phyloP scores from a whole-genome alignment of 2,888 invertebrate species.

The Synergus laeviventris region DNA sequence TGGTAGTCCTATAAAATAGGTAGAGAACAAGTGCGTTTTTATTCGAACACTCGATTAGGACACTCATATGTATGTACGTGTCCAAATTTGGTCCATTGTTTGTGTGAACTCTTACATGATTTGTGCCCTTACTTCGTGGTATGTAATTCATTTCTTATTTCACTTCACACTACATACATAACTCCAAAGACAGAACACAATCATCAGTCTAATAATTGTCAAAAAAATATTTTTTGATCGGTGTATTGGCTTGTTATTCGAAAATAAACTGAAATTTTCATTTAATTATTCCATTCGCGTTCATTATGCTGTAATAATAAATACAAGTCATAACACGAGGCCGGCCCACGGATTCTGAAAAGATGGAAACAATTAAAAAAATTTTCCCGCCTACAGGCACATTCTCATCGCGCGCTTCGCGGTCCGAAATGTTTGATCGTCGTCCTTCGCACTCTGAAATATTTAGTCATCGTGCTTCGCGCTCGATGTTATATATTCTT shows the following conservation, averaged over 20 bases:
- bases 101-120: conserved; percentile 7
- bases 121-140: conserved; percentile 19
- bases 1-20: neutral
- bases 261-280: neutral
- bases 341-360: neutral
- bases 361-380: conserved; percentile 42
- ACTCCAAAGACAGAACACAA: neutral
- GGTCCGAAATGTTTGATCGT: no score
- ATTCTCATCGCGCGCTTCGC: no score
- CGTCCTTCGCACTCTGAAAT: no score
- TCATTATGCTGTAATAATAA: neutral
- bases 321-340: neutral
- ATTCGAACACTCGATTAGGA: neutral
- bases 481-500: no score
- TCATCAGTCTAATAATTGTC: conserved; percentile 11
- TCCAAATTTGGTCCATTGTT: conserved; percentile 22
- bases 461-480: no score
- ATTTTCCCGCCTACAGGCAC: no score
- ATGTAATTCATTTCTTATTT: neutral
- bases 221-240: conserved; percentile 3
- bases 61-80: neutral
- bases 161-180: neutral
- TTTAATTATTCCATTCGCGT: neutral
- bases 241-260: neutral
- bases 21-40: neutral